phyloP scores from a whole-genome alignment of 2,888 invertebrate species.

The Nephrotoma appendiculata region DNA sequence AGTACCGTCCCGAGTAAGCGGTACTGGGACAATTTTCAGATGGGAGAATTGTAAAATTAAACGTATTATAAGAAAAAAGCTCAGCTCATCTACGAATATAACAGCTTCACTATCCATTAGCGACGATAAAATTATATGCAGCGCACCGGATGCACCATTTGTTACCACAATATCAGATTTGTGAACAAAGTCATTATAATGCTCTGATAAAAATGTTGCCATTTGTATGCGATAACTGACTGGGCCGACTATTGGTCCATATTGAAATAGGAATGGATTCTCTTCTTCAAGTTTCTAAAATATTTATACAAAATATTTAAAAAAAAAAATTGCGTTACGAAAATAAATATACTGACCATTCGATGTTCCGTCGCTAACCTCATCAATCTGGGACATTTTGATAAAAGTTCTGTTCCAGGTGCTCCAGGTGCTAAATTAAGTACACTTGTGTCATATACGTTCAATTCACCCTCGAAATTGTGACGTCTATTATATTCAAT shows the following conservation, averaged over 20 bases:
- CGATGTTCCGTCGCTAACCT: conserved; percentile 34
- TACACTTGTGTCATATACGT: conserved; percentile 34
- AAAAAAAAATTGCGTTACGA: background rate
- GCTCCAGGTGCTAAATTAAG: conserved; percentile 38
- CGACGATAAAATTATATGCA: conserved; percentile 38
- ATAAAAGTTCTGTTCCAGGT: conserved; percentile 37
- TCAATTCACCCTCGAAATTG: conserved; percentile 18
- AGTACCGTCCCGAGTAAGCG: conserved; percentile 34
- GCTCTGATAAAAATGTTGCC: conserved; percentile 32
- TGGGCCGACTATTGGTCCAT: conserved; percentile 36
- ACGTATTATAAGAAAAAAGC: conserved; percentile 45
- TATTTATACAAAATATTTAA: conserved; percentile 3
- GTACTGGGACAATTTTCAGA: conserved; percentile 33
- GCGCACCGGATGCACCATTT: conserved; percentile 44
- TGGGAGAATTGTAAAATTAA: conserved; percentile 38
- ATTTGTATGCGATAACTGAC: conserved; percentile 35
- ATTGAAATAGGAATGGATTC: conserved; percentile 36
- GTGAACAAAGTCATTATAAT: conserved; percentile 32
- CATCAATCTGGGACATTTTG: conserved; percentile 33
- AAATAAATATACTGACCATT: conserved; percentile 23
- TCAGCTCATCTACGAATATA: conserved; percentile 48
- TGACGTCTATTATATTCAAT: background rate
- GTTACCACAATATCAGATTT: conserved; percentile 40
- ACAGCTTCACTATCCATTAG: conserved; percentile 37
- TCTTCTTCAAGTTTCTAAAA: conserved; percentile 24